Conservation (phyloP, 2,888 invertebrate genomes). For the Clunio marinus region DNA sequence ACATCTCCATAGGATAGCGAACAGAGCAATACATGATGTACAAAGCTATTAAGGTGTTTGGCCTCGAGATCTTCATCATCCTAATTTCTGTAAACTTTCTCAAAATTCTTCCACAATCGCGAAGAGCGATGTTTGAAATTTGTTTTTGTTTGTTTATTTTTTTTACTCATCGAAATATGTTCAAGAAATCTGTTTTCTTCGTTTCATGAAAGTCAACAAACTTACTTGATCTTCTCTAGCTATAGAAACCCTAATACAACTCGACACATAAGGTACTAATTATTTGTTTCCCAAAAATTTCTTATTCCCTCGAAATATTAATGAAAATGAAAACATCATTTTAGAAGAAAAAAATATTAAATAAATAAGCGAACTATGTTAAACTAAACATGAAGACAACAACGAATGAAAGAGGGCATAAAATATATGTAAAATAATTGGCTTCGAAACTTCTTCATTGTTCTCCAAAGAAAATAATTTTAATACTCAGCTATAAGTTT, state of each 20-base stretch:
- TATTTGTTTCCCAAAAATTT: not conserved
- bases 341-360: too few species aligned
- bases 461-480: too few species aligned
- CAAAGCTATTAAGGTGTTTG: not conserved
- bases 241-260: too few species aligned
- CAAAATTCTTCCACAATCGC: not conserved
- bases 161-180: not conserved
- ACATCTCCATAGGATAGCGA: too few species aligned
- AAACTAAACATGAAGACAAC: too few species aligned
- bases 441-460: not conserved
- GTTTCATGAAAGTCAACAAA: too few species aligned
- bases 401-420: not conserved
- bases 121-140: not conserved
- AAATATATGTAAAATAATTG: constrained; percentile 1
- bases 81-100: not conserved
- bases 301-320: not conserved
- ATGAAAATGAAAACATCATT: not conserved
- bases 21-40: not conserved
- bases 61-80: not conserved
- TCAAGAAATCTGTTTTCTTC: not conserved
- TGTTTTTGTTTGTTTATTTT: not conserved
- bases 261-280: constrained; percentile 4
- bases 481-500: not conserved
- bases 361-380: too few species aligned
- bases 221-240: too few species aligned